Evolutionary conservation across 2,888 invertebrate species (phyloP).

Genomic region (Drosophila buzzatii): DNA sequence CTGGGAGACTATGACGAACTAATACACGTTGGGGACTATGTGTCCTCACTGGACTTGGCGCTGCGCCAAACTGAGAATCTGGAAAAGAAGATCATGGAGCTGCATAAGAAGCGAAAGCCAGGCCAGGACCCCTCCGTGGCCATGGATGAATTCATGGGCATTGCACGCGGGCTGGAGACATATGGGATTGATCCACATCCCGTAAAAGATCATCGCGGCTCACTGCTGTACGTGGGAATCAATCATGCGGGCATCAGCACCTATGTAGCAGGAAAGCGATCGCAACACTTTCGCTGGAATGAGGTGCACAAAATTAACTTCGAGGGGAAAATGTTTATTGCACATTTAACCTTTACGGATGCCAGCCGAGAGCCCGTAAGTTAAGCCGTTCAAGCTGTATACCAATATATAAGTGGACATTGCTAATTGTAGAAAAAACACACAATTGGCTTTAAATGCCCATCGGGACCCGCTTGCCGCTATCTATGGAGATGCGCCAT

Average conservation of each 20-base stretch:
- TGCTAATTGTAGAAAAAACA: conserved; percentile 92
- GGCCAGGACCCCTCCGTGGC: conserved; percentile 95
- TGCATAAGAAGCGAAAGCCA: conserved; percentile 94
- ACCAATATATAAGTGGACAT: too few relatives aligned
- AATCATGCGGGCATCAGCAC: conserved; percentile 98
- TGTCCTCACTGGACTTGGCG: conserved; percentile 95
- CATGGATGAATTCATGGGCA: conserved; percentile 95
- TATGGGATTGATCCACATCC: conserved; percentile 99
- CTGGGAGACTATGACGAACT: conserved; percentile 97
- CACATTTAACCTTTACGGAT: conserved; percentile 96
- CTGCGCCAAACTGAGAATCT: conserved; percentile 96
- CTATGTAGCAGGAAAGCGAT: conserved; percentile 96
- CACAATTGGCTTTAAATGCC: conserved; percentile 98
- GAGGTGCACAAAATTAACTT: conserved; percentile 98
- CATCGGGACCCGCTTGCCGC: conserved; percentile 95
- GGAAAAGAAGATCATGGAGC: conserved; percentile 96
- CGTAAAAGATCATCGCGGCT: conserved; percentile 97
- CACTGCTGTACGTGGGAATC: conserved; percentile 96
- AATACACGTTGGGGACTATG: conserved; percentile 95
- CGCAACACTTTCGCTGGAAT: conserved; percentile 98
- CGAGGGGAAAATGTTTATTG: conserved; percentile 98
- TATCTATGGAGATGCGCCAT: conserved; percentile 99
- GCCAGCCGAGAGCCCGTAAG: conserved; percentile 87
- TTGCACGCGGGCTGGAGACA: conserved; percentile 96
- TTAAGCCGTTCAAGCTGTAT: background rate